These are phyloP conservation scores for Corythoichthys intestinalis DNA, from an alignment of 2,113 vertebrate genomes.

Conservation along the genomic window DNA sequence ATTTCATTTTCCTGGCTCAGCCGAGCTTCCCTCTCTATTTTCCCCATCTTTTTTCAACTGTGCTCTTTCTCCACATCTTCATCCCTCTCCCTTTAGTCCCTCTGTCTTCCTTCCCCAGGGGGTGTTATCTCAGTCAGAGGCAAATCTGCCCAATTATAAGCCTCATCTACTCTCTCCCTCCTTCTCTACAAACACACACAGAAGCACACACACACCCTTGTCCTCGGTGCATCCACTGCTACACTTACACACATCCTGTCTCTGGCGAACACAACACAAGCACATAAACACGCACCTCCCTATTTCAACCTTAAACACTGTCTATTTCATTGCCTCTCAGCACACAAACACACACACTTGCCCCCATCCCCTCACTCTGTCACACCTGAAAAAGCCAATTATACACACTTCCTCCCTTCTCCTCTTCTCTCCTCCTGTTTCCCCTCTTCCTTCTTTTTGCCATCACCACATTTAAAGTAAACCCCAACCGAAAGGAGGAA, in stretches of 20 bases:
- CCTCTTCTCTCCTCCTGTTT: constrained; percentile 31
- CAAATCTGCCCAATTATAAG: constrained; percentile 79
- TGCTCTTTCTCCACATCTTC: constrained; percentile 36
- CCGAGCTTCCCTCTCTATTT: constrained; percentile 11
- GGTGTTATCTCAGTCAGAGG: constrained; percentile 72
- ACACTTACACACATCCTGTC: constrained; percentile 15
- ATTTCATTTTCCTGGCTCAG: constrained; percentile 37
- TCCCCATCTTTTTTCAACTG: constrained; percentile 30
- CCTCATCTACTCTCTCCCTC: constrained; percentile 62
- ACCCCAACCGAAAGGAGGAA: constrained; percentile 43
- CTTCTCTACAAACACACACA: constrained; percentile 18
- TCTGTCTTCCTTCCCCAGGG: constrained; percentile 62
- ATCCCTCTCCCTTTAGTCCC: constrained; percentile 42
- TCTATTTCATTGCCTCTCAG: constrained; percentile 47
- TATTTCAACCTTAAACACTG: constrained; percentile 49
- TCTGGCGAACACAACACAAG: constrained; percentile 33
- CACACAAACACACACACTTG: constrained; percentile 25
- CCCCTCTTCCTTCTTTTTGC: constrained; percentile 31
- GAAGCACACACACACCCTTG: constrained; percentile 5
- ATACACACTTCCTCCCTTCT: constrained; percentile 58
- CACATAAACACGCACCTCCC: constrained; percentile 40
- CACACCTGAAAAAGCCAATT: constrained; percentile 75
- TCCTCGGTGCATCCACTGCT: constrained; percentile 13
- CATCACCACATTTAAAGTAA: constrained; percentile 49
- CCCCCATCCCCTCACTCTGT: constrained; percentile 48